Base-by-base conservation (phyloP, 2,888 invertebrate genomes). In the Agrotis exclamationis region DNA sequence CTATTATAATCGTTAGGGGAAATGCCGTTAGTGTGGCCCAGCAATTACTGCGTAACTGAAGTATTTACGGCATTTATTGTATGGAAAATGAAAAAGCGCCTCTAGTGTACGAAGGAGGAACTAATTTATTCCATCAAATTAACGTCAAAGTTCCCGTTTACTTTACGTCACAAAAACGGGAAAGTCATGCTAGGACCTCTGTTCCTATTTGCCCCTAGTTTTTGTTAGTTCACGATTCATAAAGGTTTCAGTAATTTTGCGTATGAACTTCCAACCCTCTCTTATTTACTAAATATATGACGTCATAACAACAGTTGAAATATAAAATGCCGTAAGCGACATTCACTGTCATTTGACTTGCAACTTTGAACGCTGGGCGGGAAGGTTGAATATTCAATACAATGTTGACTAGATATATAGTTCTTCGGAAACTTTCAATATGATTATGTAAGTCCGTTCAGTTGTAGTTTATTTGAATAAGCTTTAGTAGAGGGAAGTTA, bases 171-270 rank as follows among this genome's bases (percentile, higher is more conserved):
- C 33, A 6, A 33, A 33, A 33, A 33, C 33, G 33, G 33, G 33
- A 7, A 33, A 33, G 33, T 33, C 7, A 33, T 33, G 33, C 33
- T 33, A 7, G 33, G 33, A 7, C 22, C 47, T 48, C n/a, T 18
- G 44, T 24, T 64, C 24, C 24, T 57, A 66, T 54, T 48, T 76
- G 33, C 47, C 22, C 44, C 18, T 14, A 75, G 44, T 54, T 74
- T 48, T 24, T 33, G 20, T 14, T 9, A 16, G 45, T 39, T 62
- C 11, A 18, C 20, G 20, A n/a, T 33, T 33, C 5, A 20, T 33
- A 50, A 50, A 62, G 50, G 50, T 14, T 33, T 9, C 9, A 13
- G 47, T 28, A 48, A 51, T 57, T 39, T 51, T 51, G 22, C 33
- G n/a, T 33, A 20, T 20, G 14, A 53, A 63, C 16, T 39, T 22